A percentile compares a stretch with the other conserved stretches of the same genome.
Evolutionary conservation across 2,113 vertebrate species (phyloP).

Genomic region (Nerophis ophidion): DNA sequence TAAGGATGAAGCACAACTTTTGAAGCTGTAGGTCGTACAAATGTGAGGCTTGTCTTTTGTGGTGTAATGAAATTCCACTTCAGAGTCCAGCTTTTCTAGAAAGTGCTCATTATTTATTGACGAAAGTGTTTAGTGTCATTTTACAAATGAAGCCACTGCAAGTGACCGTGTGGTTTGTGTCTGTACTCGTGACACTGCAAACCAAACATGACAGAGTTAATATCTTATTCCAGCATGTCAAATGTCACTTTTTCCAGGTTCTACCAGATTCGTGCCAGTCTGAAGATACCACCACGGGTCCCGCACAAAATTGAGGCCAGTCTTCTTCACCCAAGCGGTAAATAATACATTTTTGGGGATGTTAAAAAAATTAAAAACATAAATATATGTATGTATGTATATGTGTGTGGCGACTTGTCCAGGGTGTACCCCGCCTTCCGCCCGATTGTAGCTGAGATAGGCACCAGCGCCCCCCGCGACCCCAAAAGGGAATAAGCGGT

Average conservation of each 20-base stretch:
- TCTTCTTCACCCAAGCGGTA: slow-evolving; percentile 85
- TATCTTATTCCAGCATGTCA: not conserved
- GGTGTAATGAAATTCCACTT: slow-evolving; percentile 16
- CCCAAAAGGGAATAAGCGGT: no score
- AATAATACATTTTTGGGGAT: slow-evolving; percentile 33
- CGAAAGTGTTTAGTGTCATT: slow-evolving; percentile 38
- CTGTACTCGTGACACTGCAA: slow-evolving; percentile 5
- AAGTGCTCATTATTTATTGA: slow-evolving; percentile 62
- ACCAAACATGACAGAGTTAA: not conserved
- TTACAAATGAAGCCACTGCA: slow-evolving; percentile 41
- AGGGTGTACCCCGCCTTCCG: no score
- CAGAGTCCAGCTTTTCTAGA: slow-evolving; percentile 52
- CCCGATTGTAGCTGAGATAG: no score
- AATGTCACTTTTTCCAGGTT: slow-evolving; percentile 70
- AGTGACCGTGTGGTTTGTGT: slow-evolving; percentile 31
- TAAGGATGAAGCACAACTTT: not conserved
- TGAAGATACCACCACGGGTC: slow-evolving; percentile 90
- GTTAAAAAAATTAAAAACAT: not conserved
- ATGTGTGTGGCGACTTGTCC: no score
- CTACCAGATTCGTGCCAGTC: slow-evolving; percentile 90
- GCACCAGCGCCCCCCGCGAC: no score
- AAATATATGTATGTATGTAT: no score
- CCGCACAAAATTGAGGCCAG: slow-evolving; percentile 93
- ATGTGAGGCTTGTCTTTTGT: slow-evolving; percentile 13
- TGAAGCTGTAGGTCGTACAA: slow-evolving; percentile 10